Percentiles rank a stretch among this genome's conserved stretches.
These are phyloP conservation scores for Brenthis ino DNA, from an alignment of 2,888 invertebrate species.

Conservation along the genomic window DNA sequence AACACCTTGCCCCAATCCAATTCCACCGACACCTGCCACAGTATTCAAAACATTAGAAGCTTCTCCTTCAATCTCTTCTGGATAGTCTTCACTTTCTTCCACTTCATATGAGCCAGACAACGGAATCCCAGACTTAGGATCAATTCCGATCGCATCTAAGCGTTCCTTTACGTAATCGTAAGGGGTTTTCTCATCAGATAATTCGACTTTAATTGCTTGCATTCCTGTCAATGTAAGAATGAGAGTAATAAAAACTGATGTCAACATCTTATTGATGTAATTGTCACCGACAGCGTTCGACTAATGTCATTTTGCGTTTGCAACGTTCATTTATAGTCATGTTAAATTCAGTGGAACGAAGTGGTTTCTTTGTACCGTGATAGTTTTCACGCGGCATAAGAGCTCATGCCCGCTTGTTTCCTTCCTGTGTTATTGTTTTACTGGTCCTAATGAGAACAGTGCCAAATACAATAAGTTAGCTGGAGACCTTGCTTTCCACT, in stretches of 20 bases:
- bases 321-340: constrained; percentile 76
- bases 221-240: constrained; percentile 55
- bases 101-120: constrained; percentile 81
- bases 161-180: constrained; percentile 74
- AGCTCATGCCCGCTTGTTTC: constrained; percentile 69
- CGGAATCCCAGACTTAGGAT: constrained; percentile 63
- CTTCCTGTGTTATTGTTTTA: constrained; percentile 81
- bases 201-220: constrained; percentile 55
- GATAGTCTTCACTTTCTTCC: constrained; percentile 83
- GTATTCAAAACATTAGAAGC: constrained; percentile 69
- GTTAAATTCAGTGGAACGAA: constrained; percentile 75
- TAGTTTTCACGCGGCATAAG: constrained; percentile 68
- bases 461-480: constrained; percentile 71
- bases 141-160: constrained; percentile 62
- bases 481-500: constrained; percentile 81
- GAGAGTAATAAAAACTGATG: constrained; percentile 53
- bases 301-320: constrained; percentile 73
- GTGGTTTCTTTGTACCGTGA: constrained; percentile 62
- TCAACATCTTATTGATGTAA: constrained; percentile 67
- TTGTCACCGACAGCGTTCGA: constrained; percentile 62
- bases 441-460: constrained; percentile 75
- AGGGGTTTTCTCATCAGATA: constrained; percentile 70
- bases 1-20: constrained; percentile 48
- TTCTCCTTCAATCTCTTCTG: constrained; percentile 72
- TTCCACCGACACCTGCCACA: constrained; percentile 57